Evolutionary conservation across 1,140 invertebrate genomes (phyloP), one percentile per base, ranked within the genome.

Genomic region (Drosophila bifasciata): DNA sequence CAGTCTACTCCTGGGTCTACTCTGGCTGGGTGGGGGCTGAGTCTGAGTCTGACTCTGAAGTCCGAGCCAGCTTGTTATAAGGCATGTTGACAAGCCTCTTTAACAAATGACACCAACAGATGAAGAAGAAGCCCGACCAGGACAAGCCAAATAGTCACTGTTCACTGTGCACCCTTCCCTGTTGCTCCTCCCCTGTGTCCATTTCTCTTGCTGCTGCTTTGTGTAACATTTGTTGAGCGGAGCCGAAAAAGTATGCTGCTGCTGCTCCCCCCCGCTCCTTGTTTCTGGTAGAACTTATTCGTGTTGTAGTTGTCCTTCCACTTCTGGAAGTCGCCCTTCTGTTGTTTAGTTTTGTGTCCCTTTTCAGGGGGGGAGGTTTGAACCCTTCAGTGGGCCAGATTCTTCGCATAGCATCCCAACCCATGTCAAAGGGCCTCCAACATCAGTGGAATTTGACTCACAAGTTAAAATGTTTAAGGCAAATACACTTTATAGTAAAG

Each of bases 41-140:
- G 49, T 72, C 62, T 53, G 28, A 51, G 16, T 51, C 41, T 53
- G 57, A 50, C 39, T 58, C 48, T 55, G 25, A 70, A 79, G 77
- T 72, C 72, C 75, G 81, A 85, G 81, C 83, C 64, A 76, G 81
- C 81, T 86, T 86, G 81, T 86, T 86, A 86, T 81, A 83, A 78
- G 81, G 81, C 81, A 85, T 89, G 85, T 89, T 89, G 85, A 89
- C 85, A 89, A 85, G 85, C 85, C 85, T 89, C 85, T 89, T 89
- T 89, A 89, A 85, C 85, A 89, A 89, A 89, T 89, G 85, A 89
- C 84, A 89, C 85, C 85, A 89, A 77, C 84, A 89, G 84, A 74
- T 56, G 69, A 71, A 60, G 59, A 63, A 67, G 79, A 43, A 76
- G 64, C 49, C 49, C 32, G 13, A 36, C 23, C 63, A 76, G 71